A percentile compares a stretch with the other conserved stretches of the same genome.
These are phyloP conservation scores for Phataginus tricuspis DNA, from an alignment of 2,797 vertebrate genomes.

Conservation along the genomic window DNA sequence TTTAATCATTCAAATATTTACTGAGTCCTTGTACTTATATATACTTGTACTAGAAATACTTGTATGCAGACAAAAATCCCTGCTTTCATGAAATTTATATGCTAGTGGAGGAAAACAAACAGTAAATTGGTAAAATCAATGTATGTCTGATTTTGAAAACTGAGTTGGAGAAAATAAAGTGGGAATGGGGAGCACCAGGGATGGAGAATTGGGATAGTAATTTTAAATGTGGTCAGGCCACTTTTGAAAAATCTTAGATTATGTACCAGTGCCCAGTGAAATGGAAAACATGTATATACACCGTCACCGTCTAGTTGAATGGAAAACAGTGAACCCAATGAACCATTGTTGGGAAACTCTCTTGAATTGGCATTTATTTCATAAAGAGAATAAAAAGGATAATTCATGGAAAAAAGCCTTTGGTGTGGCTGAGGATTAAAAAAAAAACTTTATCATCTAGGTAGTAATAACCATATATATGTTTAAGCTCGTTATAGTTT, in stretches of 20 bases:
- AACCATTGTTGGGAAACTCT: not conserved
- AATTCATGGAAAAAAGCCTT: not conserved
- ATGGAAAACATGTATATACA: not conserved
- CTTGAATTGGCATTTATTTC: not conserved
- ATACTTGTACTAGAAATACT: conserved; percentile 32
- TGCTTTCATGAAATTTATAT: conserved; percentile 2
- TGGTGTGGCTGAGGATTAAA: not conserved
- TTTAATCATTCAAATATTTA: conserved; percentile 46
- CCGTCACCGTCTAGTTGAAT: not conserved
- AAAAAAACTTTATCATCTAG: not conserved
- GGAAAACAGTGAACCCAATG: not conserved
- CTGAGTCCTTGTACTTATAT: not conserved
- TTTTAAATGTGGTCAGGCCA: conserved; percentile 7
- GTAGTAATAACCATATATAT: not conserved
- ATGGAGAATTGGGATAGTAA: not conserved
- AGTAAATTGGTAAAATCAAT: conserved; percentile 15
- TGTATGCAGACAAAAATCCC: not conserved
- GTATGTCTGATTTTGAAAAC: not conserved
- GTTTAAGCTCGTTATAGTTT: not conserved
- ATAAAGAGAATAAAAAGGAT: not conserved
- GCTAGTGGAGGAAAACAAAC: conserved; percentile 8
- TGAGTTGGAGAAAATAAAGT: not conserved
- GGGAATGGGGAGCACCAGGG: not conserved
- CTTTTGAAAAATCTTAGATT: conserved; percentile 29
- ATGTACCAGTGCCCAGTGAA: not conserved